Evolutionary conservation across 2,113 vertebrate genomes (phyloP), one percentile per base, ranked within the genome.

Genomic region (Myotis lucifugus): DNA sequence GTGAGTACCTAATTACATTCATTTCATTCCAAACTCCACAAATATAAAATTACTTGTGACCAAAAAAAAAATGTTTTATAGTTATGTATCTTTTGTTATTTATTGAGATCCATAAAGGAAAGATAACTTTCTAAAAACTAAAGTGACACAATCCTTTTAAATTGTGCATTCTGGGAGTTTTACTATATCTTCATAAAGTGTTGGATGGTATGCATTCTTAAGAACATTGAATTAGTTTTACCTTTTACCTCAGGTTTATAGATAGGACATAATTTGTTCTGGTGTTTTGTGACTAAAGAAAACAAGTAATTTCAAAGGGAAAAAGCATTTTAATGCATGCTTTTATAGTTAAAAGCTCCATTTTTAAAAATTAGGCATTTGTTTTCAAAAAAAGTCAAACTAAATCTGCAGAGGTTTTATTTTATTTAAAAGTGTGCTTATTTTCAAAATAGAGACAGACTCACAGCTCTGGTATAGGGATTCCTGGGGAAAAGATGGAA

Each of bases 271-370:
- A 87, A 92, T 76, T 88, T 85, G 15, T 50, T 48, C 29, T 59
- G 3, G 4, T 61, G 87, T 67, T 96, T 76, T 91, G 54, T 37
- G n/a, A 93, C 79, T 56, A 90, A 90, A 94, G 32, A 50, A 34
- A 69, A 91, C 64, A 83, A 91, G 32, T 69, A 42, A 94, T 56
- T 85, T 59, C 79, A 89, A 91, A 87, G 32, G 88, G 48, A 91
- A 90, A 50, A 78, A 34, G 10, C 5, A 72, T 73, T 79, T 81
- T 48, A 91, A 70, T 88, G 8, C 9, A 59, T 72, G 14, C 32
- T 89, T 84, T 67, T 81, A 81, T 50, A 40, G 21, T 87, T 77
- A 76, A 72, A 83, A 29, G 13, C 6, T 66, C 42, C 90, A 46
- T 82, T 88, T 82, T 92, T 84, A 40, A 85, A 97, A 92, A 17